These are phyloP conservation scores for Indicator maculatus DNA, from an alignment of 2,113 vertebrate genomes.

Conservation along the genomic window DNA sequence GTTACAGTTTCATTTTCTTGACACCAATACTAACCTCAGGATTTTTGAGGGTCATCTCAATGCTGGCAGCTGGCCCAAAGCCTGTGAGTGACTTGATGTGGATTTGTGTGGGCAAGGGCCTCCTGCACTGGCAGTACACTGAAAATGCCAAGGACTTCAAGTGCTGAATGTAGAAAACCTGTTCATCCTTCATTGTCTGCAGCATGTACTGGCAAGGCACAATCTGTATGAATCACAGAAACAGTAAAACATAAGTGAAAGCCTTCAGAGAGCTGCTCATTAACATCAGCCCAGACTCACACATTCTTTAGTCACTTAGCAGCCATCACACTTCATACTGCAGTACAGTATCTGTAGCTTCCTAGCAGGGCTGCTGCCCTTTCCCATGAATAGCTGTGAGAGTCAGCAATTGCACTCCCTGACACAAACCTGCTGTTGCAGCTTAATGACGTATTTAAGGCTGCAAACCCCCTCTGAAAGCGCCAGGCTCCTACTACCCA, in stretches of 20 bases:
- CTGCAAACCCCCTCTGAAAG: neutral
- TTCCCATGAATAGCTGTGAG: neutral
- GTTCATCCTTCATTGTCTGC: conserved; percentile 93
- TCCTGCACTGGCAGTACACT: conserved; percentile 93
- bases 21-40: conserved; percentile 80
- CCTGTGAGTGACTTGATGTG: conserved; percentile 97
- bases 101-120: conserved; percentile 89
- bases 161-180: conserved; percentile 93
- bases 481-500: neutral
- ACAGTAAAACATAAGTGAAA: neutral
- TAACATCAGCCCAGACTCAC: neutral
- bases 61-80: conserved; percentile 91
- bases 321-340: neutral
- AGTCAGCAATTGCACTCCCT: neutral
- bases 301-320: neutral
- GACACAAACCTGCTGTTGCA: neutral
- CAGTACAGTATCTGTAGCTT: neutral
- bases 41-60: conserved; percentile 86
- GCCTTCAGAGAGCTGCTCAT: neutral
- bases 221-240: conserved; percentile 76
- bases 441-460: neutral
- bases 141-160: conserved; percentile 96
- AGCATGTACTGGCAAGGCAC: conserved; percentile 96
- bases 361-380: neutral
- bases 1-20: neutral